A percentile compares a stretch with the other conserved stretches of the same genome.
Conservation (phyloP, 2,113 vertebrate genomes). For the Heliornis fulica region DNA sequence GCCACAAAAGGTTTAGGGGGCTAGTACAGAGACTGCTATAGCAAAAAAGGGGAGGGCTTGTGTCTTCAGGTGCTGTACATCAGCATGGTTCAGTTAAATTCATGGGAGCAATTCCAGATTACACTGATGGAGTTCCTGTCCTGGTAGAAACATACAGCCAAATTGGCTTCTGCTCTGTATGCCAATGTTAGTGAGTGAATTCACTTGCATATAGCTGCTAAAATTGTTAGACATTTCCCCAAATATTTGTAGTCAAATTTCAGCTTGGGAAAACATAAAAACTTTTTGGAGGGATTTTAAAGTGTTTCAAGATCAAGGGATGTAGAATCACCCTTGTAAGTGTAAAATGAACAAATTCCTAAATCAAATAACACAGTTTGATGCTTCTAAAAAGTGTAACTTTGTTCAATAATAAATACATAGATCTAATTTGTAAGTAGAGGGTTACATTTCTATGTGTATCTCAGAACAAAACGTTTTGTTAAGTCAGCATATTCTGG, state of each 20-base stretch:
- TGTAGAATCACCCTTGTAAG: not conserved
- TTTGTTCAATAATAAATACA: not conserved
- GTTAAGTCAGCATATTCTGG: not conserved
- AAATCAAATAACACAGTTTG: not conserved
- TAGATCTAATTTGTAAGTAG: not conserved
- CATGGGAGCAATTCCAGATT: not conserved
- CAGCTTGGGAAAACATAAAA: not conserved
- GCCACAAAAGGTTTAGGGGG: not conserved
- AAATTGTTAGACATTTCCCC: not conserved
- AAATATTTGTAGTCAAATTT: not conserved
- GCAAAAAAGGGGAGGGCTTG: not conserved
- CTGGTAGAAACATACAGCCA: not conserved
- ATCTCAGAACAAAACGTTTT: not conserved
- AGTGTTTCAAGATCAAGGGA: not conserved
- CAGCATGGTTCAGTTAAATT: not conserved
- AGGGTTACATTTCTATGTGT: not conserved
- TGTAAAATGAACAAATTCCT: not conserved
- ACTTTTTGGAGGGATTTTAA: not conserved
- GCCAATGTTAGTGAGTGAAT: not conserved
- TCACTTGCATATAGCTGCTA: not conserved
- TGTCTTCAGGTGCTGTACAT: not conserved
- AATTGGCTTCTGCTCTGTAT: not conserved
- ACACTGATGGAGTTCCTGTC: not conserved
- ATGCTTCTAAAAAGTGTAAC: not conserved
- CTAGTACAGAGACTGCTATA: not conserved